Base-by-base conservation (phyloP, 2,113 vertebrate genomes). In the Falco punctatus region DNA sequence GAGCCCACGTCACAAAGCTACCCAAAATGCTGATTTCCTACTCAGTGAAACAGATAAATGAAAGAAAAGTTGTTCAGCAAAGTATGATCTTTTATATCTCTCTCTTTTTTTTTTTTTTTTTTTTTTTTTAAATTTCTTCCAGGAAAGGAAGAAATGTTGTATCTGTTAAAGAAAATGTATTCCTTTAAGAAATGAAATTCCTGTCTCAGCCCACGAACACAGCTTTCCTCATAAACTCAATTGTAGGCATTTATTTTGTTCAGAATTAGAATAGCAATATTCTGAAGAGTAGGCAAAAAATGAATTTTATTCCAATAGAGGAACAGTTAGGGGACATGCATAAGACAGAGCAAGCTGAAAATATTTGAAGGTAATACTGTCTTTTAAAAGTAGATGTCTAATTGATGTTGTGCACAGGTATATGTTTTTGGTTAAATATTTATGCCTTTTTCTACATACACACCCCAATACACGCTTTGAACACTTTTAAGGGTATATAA, bases 381-480 rank as follows among this genome's bases (percentile, higher is more conserved):
- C 9, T 75, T 93, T 91, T 71, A 51, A 84, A 89, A 82, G 26
- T n/a, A 79, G 57, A 51, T 86, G 35, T 23, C 21, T 69, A 18
- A 52, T 64, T 59, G 82, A 52, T 11, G 40, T n/a, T 46, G 12
- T 81, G 55, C 64, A 78, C 2, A 42, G 21, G 7, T 62, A n/a
- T 65, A 7, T 49, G 5, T 12, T 90, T 88, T 78, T 57, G 1
- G 27, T 73, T 72, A 83, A 83, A 44, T 77, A 65, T 27, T 73
- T 71, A 42, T 35, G 51, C 15, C 32, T 57, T 12, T 48, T 64
- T 33, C 0, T 12, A 15, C 5, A 38, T 38, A 38, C 38, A 38
- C 8, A 9, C 20, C 23, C 4, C 19, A 20, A 40, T 26, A 65
- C 10, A 10, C 0, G 0, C 11, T 65, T 73, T 35, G 83, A 49